phyloP scores from a whole-genome alignment of 2,113 vertebrate species.

The Nycticryphes semicollaris region DNA sequence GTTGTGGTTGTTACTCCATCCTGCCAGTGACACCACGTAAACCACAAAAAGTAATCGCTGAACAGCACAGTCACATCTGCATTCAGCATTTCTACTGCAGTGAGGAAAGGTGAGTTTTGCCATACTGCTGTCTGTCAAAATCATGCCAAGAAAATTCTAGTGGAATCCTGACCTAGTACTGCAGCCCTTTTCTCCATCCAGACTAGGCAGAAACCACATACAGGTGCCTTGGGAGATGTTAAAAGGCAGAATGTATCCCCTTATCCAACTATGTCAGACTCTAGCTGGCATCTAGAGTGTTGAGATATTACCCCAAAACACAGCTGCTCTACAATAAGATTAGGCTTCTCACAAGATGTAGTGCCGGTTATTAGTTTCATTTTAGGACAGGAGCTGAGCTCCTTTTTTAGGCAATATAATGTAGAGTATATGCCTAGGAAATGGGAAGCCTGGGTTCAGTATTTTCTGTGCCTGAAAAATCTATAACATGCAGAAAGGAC shows the following conservation, averaged over 20 bases:
- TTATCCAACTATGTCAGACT: background rate
- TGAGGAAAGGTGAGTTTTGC: background rate
- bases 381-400: background rate
- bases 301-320: background rate
- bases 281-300: background rate
- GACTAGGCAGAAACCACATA: background rate
- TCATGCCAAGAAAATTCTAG: background rate
- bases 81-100: background rate
- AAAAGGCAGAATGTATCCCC: background rate
- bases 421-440: background rate
- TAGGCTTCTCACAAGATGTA: background rate
- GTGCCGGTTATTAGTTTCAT: background rate
- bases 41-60: background rate
- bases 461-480: background rate
- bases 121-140: background rate
- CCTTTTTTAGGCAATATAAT: background rate
- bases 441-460: background rate
- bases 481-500: background rate
- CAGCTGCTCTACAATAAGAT: background rate
- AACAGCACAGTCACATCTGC: background rate
- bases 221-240: background rate
- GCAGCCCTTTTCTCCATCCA: background rate
- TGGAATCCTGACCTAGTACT: background rate
- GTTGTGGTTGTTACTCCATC: background rate
- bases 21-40: background rate